These are phyloP conservation scores for Cotesia chilonis DNA, from an alignment of 1,140 invertebrate genomes.

Conservation along the genomic window DNA sequence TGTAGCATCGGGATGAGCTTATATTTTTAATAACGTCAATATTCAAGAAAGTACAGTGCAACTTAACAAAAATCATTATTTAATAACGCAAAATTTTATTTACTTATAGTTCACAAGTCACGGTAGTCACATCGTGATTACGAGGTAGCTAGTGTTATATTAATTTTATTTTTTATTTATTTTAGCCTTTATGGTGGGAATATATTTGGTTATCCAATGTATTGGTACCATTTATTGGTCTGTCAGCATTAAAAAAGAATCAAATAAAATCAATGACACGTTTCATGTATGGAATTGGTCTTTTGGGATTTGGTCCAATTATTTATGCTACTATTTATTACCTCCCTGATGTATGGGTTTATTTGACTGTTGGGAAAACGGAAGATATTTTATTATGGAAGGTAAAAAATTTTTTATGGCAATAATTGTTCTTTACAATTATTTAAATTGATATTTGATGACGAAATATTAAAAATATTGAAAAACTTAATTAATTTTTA, in stretches of 20 bases:
- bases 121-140: too few relatives aligned
- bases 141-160: too few relatives aligned
- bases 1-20: too few relatives aligned
- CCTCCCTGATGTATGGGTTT: conserved; percentile 84
- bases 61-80: too few relatives aligned
- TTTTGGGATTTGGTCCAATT: conserved; percentile 83
- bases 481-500: too few relatives aligned
- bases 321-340: conserved; percentile 84
- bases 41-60: too few relatives aligned
- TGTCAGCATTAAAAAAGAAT: conserved; percentile 87
- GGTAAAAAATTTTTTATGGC: conserved; percentile 63
- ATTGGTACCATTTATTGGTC: conserved; percentile 84
- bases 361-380: conserved; percentile 74
- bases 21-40: too few relatives aligned
- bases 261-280: conserved; percentile 78
- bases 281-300: conserved; percentile 82
- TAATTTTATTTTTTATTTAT: conserved; percentile 13
- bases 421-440: too few relatives aligned
- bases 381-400: conserved; percentile 80
- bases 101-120: too few relatives aligned
- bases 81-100: too few relatives aligned
- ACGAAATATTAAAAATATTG: too few relatives aligned
- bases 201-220: conserved; percentile 92
- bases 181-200: conserved; percentile 88
- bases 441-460: too few relatives aligned